Evolutionary conservation across 1,140 invertebrate species (phyloP).

Genomic region (Samia ricini): DNA sequence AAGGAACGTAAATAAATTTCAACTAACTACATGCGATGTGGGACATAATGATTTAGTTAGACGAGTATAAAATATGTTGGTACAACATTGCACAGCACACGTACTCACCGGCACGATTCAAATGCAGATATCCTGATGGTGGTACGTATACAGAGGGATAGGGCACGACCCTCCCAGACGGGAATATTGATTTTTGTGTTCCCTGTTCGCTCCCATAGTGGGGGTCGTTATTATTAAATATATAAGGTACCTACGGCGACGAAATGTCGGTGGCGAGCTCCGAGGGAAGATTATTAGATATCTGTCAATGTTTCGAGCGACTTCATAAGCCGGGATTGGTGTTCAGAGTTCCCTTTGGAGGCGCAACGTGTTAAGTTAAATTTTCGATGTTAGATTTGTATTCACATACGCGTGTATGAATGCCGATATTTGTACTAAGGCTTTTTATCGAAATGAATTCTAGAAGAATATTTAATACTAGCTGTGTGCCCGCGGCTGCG

Average conservation of each 20-base stretch:
- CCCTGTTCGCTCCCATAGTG: constrained; percentile 41
- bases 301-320: not conserved
- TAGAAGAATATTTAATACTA: too few relatives aligned
- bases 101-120: constrained; percentile 29
- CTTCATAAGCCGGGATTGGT: constrained; percentile 2
- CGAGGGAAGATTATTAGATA: constrained; percentile 4
- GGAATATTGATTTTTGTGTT: constrained; percentile 60
- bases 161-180: constrained; percentile 54
- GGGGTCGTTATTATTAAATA: constrained; percentile 62
- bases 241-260: constrained; percentile 39
- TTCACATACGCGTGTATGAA: not conserved
- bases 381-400: not conserved
- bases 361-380: not conserved
- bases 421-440: not conserved
- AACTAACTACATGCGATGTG: not conserved
- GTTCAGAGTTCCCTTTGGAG: not conserved
- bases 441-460: not conserved
- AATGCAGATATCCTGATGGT: constrained; percentile 55
- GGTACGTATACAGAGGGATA: constrained; percentile 40
- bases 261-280: constrained; percentile 39
- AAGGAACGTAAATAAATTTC: too few relatives aligned
- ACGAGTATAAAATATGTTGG: not conserved
- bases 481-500: too few relatives aligned
- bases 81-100: not conserved
- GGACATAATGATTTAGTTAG: not conserved